These are phyloP conservation scores for Bufo bufo DNA, from an alignment of 2,113 vertebrate species.

Conservation along the genomic window DNA sequence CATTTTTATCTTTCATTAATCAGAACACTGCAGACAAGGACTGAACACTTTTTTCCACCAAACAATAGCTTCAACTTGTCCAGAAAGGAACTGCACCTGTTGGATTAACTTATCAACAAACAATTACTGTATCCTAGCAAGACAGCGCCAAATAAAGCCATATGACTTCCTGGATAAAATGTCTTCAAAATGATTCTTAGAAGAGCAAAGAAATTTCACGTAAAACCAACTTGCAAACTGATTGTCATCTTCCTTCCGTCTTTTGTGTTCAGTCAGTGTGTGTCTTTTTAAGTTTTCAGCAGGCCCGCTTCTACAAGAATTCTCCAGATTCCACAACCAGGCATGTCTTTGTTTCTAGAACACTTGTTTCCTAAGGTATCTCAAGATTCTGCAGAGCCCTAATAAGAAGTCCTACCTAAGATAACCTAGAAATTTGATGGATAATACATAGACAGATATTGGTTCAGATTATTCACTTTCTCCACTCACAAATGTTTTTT, in stretches of 20 bases:
- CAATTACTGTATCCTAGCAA: constrained; percentile 75
- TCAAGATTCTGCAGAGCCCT: constrained; percentile 49
- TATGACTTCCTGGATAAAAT: constrained; percentile 77
- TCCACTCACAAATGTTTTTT: not conserved
- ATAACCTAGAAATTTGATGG: not conserved
- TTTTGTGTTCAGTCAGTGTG: constrained; percentile 71
- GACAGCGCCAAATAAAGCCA: constrained; percentile 68
- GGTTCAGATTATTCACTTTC: not conserved
- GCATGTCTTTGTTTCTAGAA: constrained; percentile 64
- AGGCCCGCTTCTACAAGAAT: constrained; percentile 75
- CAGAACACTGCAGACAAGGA: constrained; percentile 56
- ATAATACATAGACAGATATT: not conserved
- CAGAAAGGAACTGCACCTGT: constrained; percentile 81
- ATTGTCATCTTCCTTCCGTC: constrained; percentile 83
- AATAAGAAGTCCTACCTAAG: not conserved
- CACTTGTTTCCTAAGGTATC: constrained; percentile 62
- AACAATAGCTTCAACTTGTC: constrained; percentile 60
- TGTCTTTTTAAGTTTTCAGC: constrained; percentile 75
- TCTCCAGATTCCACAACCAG: constrained; percentile 63
- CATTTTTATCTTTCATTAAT: constrained; percentile 46
- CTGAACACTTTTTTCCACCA: constrained; percentile 50
- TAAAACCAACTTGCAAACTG: constrained; percentile 57
- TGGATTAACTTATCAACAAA: constrained; percentile 74
- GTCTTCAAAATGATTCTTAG: constrained; percentile 76
- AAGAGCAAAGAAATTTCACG: constrained; percentile 72